Percentiles rank a stretch among this genome's conserved stretches.
Conservation (phyloP, 2,113 vertebrate genomes). For the Caretta caretta region DNA sequence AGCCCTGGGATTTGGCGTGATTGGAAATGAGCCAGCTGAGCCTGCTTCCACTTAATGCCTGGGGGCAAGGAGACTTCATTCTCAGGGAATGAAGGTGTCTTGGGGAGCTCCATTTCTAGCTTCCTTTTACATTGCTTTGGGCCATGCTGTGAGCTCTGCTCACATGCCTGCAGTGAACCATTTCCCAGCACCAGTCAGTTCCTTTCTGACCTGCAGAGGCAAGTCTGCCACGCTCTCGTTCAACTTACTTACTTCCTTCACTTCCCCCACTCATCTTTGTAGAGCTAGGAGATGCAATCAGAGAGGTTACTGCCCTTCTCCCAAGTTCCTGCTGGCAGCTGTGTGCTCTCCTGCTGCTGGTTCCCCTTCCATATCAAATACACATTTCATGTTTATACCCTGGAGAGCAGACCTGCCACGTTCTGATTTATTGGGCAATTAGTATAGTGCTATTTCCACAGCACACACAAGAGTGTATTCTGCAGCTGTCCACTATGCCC, state of each 20-base stretch:
- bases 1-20: constrained; percentile 52
- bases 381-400: neutral
- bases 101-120: constrained; percentile 9
- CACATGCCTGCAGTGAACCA: constrained; percentile 41
- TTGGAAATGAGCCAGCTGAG: constrained; percentile 45
- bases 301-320: neutral
- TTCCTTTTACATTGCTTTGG: neutral
- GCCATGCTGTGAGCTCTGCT: constrained; percentile 56
- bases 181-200: neutral
- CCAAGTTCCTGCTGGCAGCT: constrained; percentile 14
- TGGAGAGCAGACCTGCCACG: neutral
- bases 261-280: neutral
- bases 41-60: constrained; percentile 52
- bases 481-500: neutral
- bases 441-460: neutral
- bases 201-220: constrained; percentile 11
- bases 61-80: neutral
- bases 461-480: neutral
- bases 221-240: neutral
- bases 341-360: neutral
- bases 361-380: neutral
- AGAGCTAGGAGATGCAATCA: constrained; percentile 29
- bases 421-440: neutral
- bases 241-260: constrained; percentile 26
- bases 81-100: neutral